These are phyloP conservation scores for Thera britannica DNA, from an alignment of 2,888 invertebrate genomes.

Conservation along the genomic window DNA sequence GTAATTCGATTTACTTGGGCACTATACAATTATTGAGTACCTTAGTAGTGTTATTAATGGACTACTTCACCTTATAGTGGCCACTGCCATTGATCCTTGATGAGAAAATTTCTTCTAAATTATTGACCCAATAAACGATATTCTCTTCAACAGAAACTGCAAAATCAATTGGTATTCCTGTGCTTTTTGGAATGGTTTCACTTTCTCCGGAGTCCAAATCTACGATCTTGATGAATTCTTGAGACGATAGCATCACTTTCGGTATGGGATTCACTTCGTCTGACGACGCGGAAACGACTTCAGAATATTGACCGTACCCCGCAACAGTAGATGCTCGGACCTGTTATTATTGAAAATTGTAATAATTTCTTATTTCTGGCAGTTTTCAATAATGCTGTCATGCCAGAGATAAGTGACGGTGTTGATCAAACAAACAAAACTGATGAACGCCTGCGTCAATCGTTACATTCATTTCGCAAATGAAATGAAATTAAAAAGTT, in stretches of 20 bases:
- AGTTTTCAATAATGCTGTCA: too few relatives aligned
- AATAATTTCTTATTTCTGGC: background rate
- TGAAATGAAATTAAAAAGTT: too few relatives aligned
- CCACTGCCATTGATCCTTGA: constrained; percentile 84
- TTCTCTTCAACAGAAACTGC: constrained; percentile 88
- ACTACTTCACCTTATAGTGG: constrained; percentile 69
- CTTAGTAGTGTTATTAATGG: background rate
- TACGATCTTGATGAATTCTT: constrained; percentile 89
- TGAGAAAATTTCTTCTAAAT: constrained; percentile 88
- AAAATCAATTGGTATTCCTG: constrained; percentile 89
- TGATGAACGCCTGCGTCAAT: too few relatives aligned
- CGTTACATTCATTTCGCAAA: too few relatives aligned
- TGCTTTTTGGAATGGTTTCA: constrained; percentile 85
- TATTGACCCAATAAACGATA: constrained; percentile 93
- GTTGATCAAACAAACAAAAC: too few relatives aligned
- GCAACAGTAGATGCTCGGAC: constrained; percentile 92
- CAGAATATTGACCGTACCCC: constrained; percentile 89
- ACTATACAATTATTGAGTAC: too few relatives aligned
- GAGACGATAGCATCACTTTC: constrained; percentile 89
- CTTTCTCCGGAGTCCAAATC: constrained; percentile 90
- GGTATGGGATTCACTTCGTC: constrained; percentile 91
- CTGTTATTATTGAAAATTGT: constrained; percentile 63
- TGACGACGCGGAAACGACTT: constrained; percentile 85
- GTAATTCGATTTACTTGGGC: too few relatives aligned
- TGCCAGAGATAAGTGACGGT: too few relatives aligned